A percentile compares a stretch with the other conserved stretches of the same genome.
Evolutionary conservation across 2,113 vertebrate genomes (phyloP).

Genomic region (Ictidomys tridecemlineatus): DNA sequence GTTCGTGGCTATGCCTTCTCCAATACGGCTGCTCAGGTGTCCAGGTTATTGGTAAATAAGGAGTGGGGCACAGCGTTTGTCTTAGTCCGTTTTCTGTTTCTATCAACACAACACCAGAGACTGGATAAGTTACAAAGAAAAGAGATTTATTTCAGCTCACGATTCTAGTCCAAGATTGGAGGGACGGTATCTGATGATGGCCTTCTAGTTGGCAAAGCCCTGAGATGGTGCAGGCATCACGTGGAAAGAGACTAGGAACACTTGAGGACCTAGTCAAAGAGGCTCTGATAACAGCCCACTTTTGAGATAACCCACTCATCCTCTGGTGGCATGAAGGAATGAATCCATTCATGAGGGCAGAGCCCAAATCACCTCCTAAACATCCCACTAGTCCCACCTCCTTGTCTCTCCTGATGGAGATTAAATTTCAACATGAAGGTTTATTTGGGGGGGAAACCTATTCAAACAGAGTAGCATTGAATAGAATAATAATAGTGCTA

Average conservation of each 20-base stretch:
- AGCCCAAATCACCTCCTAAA: background rate
- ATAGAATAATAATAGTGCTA: background rate
- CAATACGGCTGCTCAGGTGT: background rate
- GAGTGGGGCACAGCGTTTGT: background rate
- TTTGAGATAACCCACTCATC: background rate
- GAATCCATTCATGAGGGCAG: background rate
- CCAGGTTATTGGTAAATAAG: constrained; percentile 1
- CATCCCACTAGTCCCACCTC: background rate
- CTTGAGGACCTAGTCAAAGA: background rate
- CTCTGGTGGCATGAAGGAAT: background rate
- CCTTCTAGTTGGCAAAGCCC: background rate
- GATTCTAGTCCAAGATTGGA: background rate
- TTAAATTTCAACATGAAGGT: background rate
- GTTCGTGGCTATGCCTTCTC: constrained; percentile 17
- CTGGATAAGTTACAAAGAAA: too few species aligned
- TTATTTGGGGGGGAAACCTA: background rate
- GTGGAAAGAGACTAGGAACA: background rate
- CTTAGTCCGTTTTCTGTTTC: background rate
- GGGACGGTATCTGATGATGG: background rate
- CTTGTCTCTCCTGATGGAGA: background rate
- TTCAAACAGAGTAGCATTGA: background rate
- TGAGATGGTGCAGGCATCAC: too few species aligned
- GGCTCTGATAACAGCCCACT: background rate
- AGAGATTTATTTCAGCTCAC: background rate
- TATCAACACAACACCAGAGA: background rate